These are phyloP conservation scores for Microctenopoma lineatum DNA, from an alignment of 2,797 vertebrate genomes.

Conservation along the genomic window DNA sequence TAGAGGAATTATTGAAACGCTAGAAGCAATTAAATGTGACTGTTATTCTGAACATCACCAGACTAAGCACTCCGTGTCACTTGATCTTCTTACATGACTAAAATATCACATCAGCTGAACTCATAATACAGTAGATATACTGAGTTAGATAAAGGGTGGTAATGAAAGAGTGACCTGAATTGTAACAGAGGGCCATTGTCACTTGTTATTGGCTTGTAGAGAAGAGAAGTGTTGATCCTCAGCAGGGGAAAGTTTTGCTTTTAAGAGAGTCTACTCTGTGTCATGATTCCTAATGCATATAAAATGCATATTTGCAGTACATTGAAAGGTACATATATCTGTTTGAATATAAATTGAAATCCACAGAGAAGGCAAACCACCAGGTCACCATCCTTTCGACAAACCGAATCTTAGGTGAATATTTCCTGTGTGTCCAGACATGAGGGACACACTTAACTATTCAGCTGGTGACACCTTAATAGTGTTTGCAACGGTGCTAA, in stretches of 20 bases:
- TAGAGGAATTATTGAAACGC: conserved; percentile 43
- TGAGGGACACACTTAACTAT: conserved; percentile 27
- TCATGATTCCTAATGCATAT: conserved; percentile 10
- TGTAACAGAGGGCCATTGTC: conserved; percentile 59
- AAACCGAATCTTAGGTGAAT: too few relatives aligned
- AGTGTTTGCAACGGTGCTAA: conserved; percentile 64
- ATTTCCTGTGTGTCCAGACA: too few relatives aligned
- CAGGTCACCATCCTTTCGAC: too few relatives aligned
- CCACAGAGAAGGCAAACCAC: too few relatives aligned
- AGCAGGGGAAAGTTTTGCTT: conserved; percentile 2
- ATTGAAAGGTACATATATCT: too few relatives aligned
- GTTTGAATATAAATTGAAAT: too few relatives aligned
- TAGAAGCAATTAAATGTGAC: conserved; percentile 49
- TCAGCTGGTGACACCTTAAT: conserved; percentile 59
- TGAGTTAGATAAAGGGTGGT: conserved; percentile 46
- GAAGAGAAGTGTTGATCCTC: conserved; percentile 31
- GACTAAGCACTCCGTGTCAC: conserved; percentile 49
- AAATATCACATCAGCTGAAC: conserved; percentile 69
- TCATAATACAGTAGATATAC: conserved; percentile 40
- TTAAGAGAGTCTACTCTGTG: conserved; percentile 15
- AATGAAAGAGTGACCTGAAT: conserved; percentile 66
- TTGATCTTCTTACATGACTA: conserved; percentile 56
- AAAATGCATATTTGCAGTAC: conserved; percentile 1
- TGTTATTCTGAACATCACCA: conserved; percentile 55
- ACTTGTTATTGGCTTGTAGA: conserved; percentile 30